Conservation (phyloP, 2,113 vertebrate genomes). For the Pteruthius melanotis region DNA sequence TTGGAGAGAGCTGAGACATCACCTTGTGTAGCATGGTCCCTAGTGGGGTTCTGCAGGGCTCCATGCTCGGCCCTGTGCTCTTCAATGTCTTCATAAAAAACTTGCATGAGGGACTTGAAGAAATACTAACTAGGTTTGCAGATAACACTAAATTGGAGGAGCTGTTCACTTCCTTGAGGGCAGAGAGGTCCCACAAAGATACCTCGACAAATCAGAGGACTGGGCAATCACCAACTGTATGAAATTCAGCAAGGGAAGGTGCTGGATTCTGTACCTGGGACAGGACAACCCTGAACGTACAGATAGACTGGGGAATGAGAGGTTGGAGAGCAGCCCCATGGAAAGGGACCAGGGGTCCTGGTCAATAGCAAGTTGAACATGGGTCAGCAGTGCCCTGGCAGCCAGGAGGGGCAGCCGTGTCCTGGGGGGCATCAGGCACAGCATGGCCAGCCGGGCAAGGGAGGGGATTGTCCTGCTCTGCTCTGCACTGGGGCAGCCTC, state of each 20-base stretch:
- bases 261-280: neutral
- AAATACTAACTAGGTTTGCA: neutral
- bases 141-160: neutral
- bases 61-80: fast-evolving
- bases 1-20: neutral
- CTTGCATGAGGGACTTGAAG: neutral
- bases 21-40: fast-evolving
- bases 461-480: neutral
- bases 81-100: neutral
- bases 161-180: fast-evolving
- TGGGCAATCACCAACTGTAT: neutral
- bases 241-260: neutral
- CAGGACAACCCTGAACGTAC: fast-evolving
- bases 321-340: fast-evolving
- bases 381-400: neutral
- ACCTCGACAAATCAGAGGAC: fast-evolving
- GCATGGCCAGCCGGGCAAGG: fast-evolving
- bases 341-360: neutral
- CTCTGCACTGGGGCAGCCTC: fast-evolving
- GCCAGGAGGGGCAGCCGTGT: fast-evolving
- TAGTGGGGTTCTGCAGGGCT: neutral
- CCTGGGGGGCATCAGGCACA: neutral
- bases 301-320: neutral
- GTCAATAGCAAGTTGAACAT: fast-evolving
- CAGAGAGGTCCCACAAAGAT: neutral